Conservation (phyloP, 2,888 invertebrate species). For the Petrolisthes cinctipes region DNA sequence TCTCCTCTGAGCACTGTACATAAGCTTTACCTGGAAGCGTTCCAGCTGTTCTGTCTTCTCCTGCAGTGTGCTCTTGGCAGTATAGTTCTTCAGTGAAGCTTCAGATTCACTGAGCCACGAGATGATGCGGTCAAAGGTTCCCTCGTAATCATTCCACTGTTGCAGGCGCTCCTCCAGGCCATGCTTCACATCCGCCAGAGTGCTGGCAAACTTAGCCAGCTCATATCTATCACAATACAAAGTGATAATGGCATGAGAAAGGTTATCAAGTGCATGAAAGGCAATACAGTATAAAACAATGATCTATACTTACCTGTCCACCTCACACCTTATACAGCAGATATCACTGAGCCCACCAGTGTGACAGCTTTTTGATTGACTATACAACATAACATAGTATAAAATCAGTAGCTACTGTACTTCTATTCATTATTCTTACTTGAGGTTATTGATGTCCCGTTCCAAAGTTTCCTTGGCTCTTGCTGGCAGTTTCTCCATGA, state of each 20-base stretch:
- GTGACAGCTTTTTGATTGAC: too few species aligned
- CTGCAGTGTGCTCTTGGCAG: constrained; percentile 84
- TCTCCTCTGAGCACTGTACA: too few species aligned
- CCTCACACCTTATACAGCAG: too few species aligned
- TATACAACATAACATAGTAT: too few species aligned
- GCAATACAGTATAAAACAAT: neutral
- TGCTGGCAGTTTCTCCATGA: constrained; percentile 79
- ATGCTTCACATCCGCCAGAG: constrained; percentile 82
- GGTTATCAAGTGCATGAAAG: neutral
- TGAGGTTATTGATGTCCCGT: constrained; percentile 82
- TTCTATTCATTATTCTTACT: constrained; percentile 68
- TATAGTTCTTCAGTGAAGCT: constrained; percentile 85
- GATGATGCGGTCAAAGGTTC: constrained; percentile 83
- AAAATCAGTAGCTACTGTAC: too few species aligned
- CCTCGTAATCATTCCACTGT: constrained; percentile 93
- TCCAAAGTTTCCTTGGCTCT: constrained; percentile 88
- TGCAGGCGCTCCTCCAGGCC: constrained; percentile 86
- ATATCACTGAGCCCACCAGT: too few species aligned
- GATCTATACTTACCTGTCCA: neutral
- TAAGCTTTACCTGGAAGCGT: constrained; percentile 79
- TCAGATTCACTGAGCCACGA: constrained; percentile 90
- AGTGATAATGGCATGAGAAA: neutral
- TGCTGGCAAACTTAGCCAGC: constrained; percentile 83
- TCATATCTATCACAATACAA: constrained; percentile 75
- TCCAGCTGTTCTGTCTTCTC: constrained; percentile 91